These are phyloP conservation scores for Ianthella basta DNA, from an alignment of 37 sponge, comb jelly and placozoan genomes.

Conservation along the genomic window DNA sequence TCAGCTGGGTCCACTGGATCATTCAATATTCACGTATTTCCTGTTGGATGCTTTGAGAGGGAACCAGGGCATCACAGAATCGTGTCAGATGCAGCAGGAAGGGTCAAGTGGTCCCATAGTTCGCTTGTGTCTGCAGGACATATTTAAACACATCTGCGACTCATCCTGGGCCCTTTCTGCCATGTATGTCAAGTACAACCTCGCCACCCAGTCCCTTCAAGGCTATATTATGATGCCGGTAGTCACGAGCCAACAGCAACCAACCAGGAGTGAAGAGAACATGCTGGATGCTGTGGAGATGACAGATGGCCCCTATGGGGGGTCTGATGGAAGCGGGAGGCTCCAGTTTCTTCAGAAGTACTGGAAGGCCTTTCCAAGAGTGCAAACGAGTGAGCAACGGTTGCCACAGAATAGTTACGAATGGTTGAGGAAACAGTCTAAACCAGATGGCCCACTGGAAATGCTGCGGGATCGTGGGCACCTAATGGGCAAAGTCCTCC, in stretches of 20 bases:
- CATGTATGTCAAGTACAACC: constrained; percentile 21
- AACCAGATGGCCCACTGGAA: background rate
- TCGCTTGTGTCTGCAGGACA: background rate
- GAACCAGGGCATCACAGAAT: background rate
- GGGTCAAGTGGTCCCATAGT: constrained; percentile 13
- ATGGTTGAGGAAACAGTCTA: background rate
- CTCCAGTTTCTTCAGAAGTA: background rate
- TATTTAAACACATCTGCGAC: constrained; percentile 14
- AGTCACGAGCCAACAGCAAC: background rate
- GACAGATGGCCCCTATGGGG: constrained; percentile 15
- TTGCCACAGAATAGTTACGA: constrained; percentile 13
- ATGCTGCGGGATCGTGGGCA: background rate
- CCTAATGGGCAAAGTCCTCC: constrained; percentile 1
- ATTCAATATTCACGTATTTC: constrained; percentile 22
- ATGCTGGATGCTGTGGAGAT: constrained; percentile 23
- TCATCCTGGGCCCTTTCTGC: constrained; percentile 30
- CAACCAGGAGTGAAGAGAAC: background rate
- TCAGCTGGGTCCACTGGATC: constrained; percentile 16
- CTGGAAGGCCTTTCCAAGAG: background rate
- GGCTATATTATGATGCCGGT: constrained; percentile 12
- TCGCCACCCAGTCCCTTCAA: constrained; percentile 10
- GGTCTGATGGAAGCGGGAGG: background rate
- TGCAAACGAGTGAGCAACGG: background rate
- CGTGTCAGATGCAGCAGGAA: no score
- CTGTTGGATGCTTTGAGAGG: constrained; percentile 16